Evolutionary conservation across 2,113 vertebrate genomes (phyloP).

Genomic region (Aegotheles bennettii): DNA sequence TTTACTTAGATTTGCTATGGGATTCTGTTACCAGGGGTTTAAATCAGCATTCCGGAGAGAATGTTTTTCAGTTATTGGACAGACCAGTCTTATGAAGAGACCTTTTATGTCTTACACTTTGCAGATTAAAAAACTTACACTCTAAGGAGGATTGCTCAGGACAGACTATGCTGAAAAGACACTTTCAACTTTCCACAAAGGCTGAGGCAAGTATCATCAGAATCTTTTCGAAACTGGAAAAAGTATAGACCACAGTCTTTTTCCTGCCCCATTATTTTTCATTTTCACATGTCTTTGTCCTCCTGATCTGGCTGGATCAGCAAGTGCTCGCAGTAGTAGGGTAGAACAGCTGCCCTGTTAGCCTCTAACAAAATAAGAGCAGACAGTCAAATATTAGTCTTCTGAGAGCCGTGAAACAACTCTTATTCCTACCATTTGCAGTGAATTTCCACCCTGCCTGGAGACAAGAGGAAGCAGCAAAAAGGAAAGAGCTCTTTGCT

Average conservation of each 20-base stretch:
- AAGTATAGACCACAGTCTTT: slow-evolving; percentile 17
- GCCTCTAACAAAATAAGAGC: slow-evolving; percentile 10
- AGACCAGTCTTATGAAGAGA: background rate
- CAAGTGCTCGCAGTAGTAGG: slow-evolving; percentile 10
- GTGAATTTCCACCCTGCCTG: background rate
- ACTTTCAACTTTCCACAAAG: slow-evolving; percentile 43
- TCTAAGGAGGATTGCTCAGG: background rate
- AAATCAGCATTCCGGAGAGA: background rate
- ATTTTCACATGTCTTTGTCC: slow-evolving; percentile 50
- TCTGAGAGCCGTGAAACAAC: background rate
- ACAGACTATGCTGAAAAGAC: background rate
- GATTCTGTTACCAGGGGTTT: background rate
- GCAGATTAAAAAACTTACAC: slow-evolving; percentile 20
- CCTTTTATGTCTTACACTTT: slow-evolving; percentile 21
- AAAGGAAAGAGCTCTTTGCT: background rate
- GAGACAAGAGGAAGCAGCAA: background rate
- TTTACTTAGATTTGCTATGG: background rate
- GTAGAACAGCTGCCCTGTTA: slow-evolving; percentile 27
- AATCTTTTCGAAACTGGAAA: slow-evolving; percentile 22
- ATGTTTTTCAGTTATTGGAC: slow-evolving; percentile 6
- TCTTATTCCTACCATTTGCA: background rate
- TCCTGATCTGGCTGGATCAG: slow-evolving; percentile 45
- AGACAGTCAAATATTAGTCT: slow-evolving; percentile 22
- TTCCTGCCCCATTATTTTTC: slow-evolving; percentile 49
- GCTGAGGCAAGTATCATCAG: background rate